A percentile compares a stretch with the other conserved stretches of the same genome.
Evolutionary conservation across 2,113 vertebrate genomes (phyloP).

Genomic region (Chelonoidis abingdonii): DNA sequence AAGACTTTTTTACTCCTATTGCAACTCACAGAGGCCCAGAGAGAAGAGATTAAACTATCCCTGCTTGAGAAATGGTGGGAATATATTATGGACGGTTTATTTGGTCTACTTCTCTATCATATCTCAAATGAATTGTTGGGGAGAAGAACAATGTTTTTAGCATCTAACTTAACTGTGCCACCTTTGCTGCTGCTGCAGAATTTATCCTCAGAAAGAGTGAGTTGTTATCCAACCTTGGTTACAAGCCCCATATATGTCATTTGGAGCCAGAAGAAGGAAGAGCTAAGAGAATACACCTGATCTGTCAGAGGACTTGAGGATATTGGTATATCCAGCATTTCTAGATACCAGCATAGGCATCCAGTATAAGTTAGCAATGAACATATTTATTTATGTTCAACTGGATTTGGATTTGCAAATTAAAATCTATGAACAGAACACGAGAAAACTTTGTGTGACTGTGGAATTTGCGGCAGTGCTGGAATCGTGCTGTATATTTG

Average conservation of each 20-base stretch:
- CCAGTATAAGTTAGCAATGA: neutral
- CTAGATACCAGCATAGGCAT: neutral
- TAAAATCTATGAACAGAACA: neutral
- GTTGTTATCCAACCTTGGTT: neutral
- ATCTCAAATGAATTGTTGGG: neutral
- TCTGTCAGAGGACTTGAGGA: neutral
- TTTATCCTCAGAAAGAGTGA: neutral
- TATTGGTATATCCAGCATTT: neutral
- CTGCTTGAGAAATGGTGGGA: neutral
- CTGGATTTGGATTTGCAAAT: neutral
- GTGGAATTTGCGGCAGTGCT: neutral
- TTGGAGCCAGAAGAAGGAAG: neutral
- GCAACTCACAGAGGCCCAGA: neutral
- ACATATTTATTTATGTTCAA: neutral
- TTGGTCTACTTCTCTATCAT: neutral
- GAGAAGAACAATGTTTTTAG: neutral
- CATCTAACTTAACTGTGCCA: neutral
- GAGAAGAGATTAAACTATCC: neutral
- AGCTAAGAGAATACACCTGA: neutral
- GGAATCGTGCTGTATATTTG: neutral
- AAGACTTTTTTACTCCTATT: neutral
- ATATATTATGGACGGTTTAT: neutral
- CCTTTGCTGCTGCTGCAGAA: neutral
- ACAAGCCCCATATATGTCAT: neutral
- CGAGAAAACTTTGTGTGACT: neutral